phyloP scores from a whole-genome alignment of 2,888 invertebrate genomes.

The Emmelina monodactyla region DNA sequence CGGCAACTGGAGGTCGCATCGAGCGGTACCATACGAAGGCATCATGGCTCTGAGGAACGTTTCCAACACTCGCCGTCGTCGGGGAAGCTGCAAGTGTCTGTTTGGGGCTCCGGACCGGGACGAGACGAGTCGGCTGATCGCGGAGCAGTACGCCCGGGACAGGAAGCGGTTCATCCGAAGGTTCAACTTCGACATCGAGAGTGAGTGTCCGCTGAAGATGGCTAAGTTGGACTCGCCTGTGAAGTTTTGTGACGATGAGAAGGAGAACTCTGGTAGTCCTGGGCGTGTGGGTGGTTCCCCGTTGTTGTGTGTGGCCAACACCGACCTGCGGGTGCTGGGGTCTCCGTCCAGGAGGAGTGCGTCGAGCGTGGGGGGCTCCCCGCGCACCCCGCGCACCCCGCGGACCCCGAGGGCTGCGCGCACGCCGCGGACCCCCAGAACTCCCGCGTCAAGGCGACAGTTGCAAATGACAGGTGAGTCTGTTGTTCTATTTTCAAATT shows the following conservation, averaged over 20 bases:
- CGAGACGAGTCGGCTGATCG: constrained; percentile 65
- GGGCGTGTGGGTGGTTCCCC: constrained; percentile 42
- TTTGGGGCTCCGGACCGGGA: constrained; percentile 68
- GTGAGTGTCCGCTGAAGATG: constrained; percentile 44
- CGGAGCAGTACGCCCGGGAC: constrained; percentile 66
- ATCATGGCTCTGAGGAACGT: constrained; percentile 41
- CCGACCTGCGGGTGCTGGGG: constrained; percentile 43
- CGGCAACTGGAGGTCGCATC: constrained; percentile 56
- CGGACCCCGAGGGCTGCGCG: constrained; percentile 42
- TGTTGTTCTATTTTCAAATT: too few species aligned
- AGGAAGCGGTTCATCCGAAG: constrained; percentile 64
- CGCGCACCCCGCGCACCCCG: constrained; percentile 41
- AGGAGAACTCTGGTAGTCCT: constrained; percentile 40
- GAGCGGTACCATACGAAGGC: too few species aligned
- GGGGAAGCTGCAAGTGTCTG: constrained; percentile 64
- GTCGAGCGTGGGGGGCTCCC: constrained; percentile 31
- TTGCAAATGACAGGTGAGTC: constrained; percentile 61
- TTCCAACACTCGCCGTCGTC: constrained; percentile 43
- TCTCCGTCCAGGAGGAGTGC: constrained; percentile 44
- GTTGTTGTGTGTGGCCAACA: constrained; percentile 47
- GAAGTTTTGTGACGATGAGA: constrained; percentile 49
- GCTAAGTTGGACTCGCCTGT: constrained; percentile 51
- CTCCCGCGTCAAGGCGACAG: constrained; percentile 57
- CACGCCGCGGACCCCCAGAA: constrained; percentile 52
- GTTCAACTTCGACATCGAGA: constrained; percentile 68